A percentile compares a stretch with the other conserved stretches of the same genome.
Evolutionary conservation across 1,140 invertebrate species (phyloP).

Genomic region (Ceratosolen solmsi): DNA sequence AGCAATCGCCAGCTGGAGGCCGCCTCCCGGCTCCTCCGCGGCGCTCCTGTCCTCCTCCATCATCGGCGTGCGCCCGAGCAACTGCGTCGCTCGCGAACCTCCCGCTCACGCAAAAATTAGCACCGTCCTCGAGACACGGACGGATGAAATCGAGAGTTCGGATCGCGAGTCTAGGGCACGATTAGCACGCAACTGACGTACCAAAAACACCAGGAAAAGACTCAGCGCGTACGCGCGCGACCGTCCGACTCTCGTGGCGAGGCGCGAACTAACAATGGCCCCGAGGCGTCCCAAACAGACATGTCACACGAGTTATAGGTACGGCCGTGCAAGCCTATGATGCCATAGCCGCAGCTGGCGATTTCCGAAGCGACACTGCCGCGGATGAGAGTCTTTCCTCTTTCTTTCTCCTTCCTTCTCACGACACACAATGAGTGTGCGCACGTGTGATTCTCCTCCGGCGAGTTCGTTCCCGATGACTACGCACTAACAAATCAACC

Average conservation of each 20-base stretch:
- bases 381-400: background rate
- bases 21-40: slow-evolving; percentile 21
- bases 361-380: background rate
- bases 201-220: background rate
- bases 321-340: background rate
- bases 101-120: no score
- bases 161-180: background rate
- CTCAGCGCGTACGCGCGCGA: background rate
- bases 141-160: no score
- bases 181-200: no score
- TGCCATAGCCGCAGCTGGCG: background rate
- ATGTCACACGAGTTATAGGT: background rate
- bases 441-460: background rate
- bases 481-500: slow-evolving; percentile 1
- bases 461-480: background rate
- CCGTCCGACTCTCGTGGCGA: background rate
- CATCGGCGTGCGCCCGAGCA: background rate
- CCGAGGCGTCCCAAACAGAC: slow-evolving; percentile 6
- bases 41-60: slow-evolving; percentile 23
- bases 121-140: background rate
- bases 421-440: background rate
- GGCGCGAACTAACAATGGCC: slow-evolving; percentile 15
- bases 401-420: background rate
- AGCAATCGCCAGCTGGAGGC: slow-evolving; percentile 14
- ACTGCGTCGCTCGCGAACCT: background rate